phyloP scores from a whole-genome alignment of 2,113 vertebrate genomes.

The Gallinago jamesoni region DNA sequence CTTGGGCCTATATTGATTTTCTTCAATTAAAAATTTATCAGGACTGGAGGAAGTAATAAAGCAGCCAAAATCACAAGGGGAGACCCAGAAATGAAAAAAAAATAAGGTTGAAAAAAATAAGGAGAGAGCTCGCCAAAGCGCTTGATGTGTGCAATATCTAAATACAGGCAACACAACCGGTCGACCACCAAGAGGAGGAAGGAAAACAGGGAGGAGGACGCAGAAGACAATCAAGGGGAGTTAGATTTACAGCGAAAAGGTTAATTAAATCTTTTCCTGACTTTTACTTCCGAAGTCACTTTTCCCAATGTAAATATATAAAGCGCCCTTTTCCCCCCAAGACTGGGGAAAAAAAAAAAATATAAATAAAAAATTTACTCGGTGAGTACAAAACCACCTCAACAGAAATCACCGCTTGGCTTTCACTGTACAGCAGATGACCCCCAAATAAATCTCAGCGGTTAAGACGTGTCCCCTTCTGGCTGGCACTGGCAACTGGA shows the following conservation, averaged over 20 bases:
- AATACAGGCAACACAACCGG: background rate
- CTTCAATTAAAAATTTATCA: conserved; percentile 46
- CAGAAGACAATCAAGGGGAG: background rate
- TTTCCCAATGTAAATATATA: conserved; percentile 41
- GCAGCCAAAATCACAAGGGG: background rate
- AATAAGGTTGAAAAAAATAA: background rate
- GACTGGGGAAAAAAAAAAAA: background rate
- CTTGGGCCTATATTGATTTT: background rate
- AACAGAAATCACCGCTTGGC: conserved; percentile 23
- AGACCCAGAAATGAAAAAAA: background rate
- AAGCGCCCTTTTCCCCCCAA: conserved; percentile 34
- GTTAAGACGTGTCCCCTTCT: background rate
- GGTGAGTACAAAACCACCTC: background rate
- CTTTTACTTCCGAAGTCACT: conserved; percentile 41
- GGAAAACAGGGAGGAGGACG: background rate
- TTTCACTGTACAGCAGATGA: conserved; percentile 17
- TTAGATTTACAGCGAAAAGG: conserved; percentile 60
- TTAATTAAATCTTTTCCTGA: conserved; percentile 70
- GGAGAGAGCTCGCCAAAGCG: background rate
- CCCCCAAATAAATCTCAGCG: conserved; percentile 33
- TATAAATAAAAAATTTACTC: background rate
- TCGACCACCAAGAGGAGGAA: background rate
- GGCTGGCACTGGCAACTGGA: background rate
- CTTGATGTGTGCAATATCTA: background rate
- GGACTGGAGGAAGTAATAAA: background rate